A percentile compares a stretch with the other conserved stretches of the same genome.
Evolutionary conservation across 2,797 vertebrate genomes (phyloP).

Genomic region (Sebastes dallii): DNA sequence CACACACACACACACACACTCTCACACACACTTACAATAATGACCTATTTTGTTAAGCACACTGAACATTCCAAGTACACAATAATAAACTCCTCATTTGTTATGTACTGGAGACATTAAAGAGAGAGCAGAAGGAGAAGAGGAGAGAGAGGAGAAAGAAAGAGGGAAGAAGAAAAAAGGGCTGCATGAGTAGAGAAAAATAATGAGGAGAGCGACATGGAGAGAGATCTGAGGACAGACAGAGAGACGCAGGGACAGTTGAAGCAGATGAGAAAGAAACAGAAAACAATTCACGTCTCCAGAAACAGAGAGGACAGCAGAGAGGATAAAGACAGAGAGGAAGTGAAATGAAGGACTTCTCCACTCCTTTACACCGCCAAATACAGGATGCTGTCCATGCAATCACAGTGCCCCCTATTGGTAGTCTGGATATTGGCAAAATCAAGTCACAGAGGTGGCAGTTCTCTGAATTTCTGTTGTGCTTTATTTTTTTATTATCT

Average conservation of each 20-base stretch:
- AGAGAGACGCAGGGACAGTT: background rate
- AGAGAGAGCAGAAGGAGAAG: background rate
- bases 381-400: constrained; percentile 12
- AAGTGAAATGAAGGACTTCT: constrained; percentile 30
- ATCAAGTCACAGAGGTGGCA: background rate
- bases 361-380: background rate
- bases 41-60: constrained; percentile 64
- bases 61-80: constrained; percentile 47
- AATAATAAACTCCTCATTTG: constrained; percentile 68
- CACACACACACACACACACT: background rate
- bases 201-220: constrained; percentile 17
- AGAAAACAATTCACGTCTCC: background rate
- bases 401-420: constrained; percentile 70
- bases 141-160: background rate
- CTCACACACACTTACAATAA: constrained; percentile 30
- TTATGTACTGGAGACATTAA: constrained; percentile 51
- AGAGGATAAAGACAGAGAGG: constrained; percentile 5
- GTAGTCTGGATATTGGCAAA: background rate
- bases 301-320: background rate
- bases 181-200: background rate
- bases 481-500: background rate
- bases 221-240: constrained; percentile 13
- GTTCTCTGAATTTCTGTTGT: background rate
- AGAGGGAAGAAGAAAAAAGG: background rate
- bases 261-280: constrained; percentile 12